Evolutionary conservation across 2,113 vertebrate species (phyloP).

Genomic region (Pongo abelii): DNA sequence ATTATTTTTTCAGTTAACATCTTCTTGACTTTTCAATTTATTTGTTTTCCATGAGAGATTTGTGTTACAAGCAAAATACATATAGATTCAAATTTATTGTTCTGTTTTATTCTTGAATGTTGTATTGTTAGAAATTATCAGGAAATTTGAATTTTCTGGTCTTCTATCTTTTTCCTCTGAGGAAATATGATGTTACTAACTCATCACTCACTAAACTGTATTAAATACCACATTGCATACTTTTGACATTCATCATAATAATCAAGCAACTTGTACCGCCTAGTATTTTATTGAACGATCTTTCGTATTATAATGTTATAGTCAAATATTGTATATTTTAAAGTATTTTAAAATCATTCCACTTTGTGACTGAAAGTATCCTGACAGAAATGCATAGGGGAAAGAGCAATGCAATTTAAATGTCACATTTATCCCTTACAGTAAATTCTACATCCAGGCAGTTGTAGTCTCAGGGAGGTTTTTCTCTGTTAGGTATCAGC

Average conservation of each 20-base stretch:
- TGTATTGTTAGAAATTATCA: neutral
- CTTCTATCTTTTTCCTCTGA: neutral
- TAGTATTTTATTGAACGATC: slow-evolving; percentile 54
- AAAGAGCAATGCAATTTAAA: slow-evolving; percentile 75
- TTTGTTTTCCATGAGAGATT: neutral
- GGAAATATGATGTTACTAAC: neutral
- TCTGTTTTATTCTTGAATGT: slow-evolving; percentile 9
- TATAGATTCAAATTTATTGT: neutral
- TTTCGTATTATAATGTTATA: slow-evolving; percentile 61
- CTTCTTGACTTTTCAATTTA: neutral
- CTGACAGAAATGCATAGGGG: slow-evolving; percentile 62
- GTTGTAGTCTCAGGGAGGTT: neutral
- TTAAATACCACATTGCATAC: neutral
- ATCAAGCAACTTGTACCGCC: neutral
- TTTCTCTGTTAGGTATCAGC: neutral
- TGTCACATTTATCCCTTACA: slow-evolving; percentile 68
- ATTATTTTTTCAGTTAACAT: neutral
- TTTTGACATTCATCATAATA: slow-evolving; percentile 47
- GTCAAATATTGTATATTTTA: slow-evolving; percentile 62
- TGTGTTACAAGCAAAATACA: neutral
- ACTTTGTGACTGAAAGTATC: slow-evolving; percentile 69
- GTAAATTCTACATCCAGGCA: slow-evolving; percentile 30
- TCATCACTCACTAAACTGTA: neutral
- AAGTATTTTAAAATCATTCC: slow-evolving; percentile 69
- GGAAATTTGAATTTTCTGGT: neutral